Percentiles rank a stretch among this genome's conserved stretches.
phyloP scores from a whole-genome alignment of 92 coral and sea anemone genomes.

The Porites evermanni region DNA sequence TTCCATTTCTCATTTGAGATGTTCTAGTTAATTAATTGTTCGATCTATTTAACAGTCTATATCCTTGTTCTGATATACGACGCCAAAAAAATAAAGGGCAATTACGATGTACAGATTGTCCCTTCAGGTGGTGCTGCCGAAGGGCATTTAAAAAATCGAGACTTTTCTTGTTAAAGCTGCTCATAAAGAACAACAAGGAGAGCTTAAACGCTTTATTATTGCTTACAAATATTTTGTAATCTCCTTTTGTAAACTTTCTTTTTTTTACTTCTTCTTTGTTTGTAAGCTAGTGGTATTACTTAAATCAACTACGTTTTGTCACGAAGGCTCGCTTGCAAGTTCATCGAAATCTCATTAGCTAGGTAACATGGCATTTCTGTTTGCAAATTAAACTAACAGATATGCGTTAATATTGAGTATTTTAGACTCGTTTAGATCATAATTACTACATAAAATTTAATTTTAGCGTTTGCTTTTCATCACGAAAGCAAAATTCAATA shows the following conservation, averaged over 20 bases:
- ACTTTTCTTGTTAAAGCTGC: not conserved
- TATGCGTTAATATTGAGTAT: not conserved
- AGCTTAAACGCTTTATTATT: not conserved
- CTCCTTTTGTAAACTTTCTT: not conserved
- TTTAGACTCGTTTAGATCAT: not conserved
- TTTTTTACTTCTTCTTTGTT: no score
- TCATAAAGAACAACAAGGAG: not conserved
- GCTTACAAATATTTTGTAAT: not conserved
- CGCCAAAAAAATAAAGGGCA: not conserved
- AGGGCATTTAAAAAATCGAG: not conserved
- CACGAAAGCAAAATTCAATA: not conserved
- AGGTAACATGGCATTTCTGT: not conserved
- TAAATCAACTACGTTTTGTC: no score
- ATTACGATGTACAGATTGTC: not conserved
- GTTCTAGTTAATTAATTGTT: not conserved
- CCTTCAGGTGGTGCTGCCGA: not conserved
- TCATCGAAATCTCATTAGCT: conserved; percentile 3
- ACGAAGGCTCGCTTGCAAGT: not conserved
- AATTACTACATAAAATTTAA: not conserved
- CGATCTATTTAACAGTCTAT: not conserved
- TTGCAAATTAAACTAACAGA: not conserved
- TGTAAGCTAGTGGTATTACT: no score
- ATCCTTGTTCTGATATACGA: not conserved
- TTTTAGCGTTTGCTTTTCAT: not conserved
- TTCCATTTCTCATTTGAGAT: not conserved